Percentiles rank a stretch among this genome's conserved stretches.
These are phyloP conservation scores for Epistrophe grossulariae DNA, from an alignment of 2,888 invertebrate species.

Conservation along the genomic window DNA sequence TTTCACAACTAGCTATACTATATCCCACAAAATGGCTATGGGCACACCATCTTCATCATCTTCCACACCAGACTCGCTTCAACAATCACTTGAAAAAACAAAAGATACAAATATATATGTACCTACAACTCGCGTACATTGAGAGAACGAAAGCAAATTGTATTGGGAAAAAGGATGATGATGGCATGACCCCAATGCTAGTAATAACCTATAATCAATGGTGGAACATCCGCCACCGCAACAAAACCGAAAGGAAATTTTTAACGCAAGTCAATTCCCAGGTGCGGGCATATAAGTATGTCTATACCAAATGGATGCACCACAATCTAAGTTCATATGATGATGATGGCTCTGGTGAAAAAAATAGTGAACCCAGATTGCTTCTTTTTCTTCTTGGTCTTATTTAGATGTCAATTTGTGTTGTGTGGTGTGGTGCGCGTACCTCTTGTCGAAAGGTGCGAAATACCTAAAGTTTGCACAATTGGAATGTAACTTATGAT, in stretches of 20 bases:
- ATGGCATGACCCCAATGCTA: constrained; percentile 75
- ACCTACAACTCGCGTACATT: constrained; percentile 17
- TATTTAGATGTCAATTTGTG: constrained; percentile 75
- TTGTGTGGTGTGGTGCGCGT: constrained; percentile 6
- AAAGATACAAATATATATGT: no score
- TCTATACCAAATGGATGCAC: background rate
- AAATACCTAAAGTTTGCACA: constrained; percentile 51
- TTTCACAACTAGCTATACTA: constrained; percentile 64
- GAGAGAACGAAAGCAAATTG: constrained; percentile 54
- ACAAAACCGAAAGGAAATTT: constrained; percentile 59
- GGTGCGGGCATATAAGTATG: constrained; percentile 16
- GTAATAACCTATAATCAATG: constrained; percentile 75
- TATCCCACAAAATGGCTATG: constrained; percentile 52
- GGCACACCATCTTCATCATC: constrained; percentile 38
- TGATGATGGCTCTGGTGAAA: background rate
- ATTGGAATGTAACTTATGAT: constrained; percentile 63
- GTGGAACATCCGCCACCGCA: constrained; percentile 76
- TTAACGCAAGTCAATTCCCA: constrained; percentile 32
- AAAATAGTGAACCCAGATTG: constrained; percentile 20
- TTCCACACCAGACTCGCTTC: constrained; percentile 14
- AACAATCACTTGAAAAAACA: constrained; percentile 5
- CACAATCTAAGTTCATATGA: constrained; percentile 1
- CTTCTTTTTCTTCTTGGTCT: constrained; percentile 29
- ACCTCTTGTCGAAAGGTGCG: constrained; percentile 63
- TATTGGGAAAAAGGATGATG: constrained; percentile 65